Percentiles rank a stretch among this genome's conserved stretches.
These are phyloP conservation scores for Dicyrtoma fusca DNA, from an alignment of 2,888 invertebrate species.

Conservation along the genomic window DNA sequence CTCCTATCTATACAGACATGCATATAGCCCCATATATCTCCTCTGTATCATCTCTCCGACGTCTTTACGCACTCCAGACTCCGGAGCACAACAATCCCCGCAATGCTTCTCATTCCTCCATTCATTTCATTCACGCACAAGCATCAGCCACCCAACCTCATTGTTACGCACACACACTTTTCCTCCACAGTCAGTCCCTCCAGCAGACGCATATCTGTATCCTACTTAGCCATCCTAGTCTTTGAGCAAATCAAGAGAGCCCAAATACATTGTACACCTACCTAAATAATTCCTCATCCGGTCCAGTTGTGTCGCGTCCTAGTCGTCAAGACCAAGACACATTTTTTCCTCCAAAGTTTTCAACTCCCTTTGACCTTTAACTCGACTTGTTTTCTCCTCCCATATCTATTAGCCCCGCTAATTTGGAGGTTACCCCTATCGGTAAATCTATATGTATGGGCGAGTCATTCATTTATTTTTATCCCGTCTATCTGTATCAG, in stretches of 20 bases:
- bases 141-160: conserved; percentile 12
- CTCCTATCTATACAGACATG: neutral
- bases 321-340: conserved; percentile 9
- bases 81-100: conserved; percentile 8
- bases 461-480: neutral
- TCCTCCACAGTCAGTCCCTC: neutral
- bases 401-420: neutral
- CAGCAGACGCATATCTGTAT: neutral
- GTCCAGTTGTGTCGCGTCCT: neutral
- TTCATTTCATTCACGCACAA: conserved; percentile 24
- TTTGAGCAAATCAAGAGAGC: no score
- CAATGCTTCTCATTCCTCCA: conserved; percentile 8
- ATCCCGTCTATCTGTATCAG: no score
- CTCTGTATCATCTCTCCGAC: neutral
- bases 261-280: no score
- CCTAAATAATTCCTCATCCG: no score
- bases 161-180: neutral
- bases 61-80: neutral
- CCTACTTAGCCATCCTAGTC: neutral
- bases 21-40: neutral
- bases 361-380: conserved; percentile 9
- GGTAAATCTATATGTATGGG: no score
- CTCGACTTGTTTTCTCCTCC: neutral
- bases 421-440: no score
- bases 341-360: no score